Evolutionary conservation across 1,140 invertebrate species (phyloP), one percentile per base, ranked within the genome.

Genomic region (Drepana arcuata): DNA sequence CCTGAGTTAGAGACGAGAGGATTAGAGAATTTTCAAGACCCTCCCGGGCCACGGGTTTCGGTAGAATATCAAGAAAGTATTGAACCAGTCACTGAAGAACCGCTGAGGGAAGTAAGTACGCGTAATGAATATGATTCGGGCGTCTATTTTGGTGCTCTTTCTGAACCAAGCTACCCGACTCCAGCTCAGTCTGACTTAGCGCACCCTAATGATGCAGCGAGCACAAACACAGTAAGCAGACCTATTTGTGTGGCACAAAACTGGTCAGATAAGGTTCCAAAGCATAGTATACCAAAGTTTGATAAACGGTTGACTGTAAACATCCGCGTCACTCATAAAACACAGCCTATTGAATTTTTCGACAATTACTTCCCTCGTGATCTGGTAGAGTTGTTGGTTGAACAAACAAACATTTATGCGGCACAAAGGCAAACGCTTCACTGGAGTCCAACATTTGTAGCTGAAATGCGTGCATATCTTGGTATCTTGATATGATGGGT

Each of bases 381-480:
- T 26, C 34, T 35, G 6, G 14, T 35, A 16, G 23, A 35, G 9
- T 26, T 35, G 14, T 12, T 35, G 13, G 35, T 36, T 16, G 24
- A 36, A 18, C 34, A 36, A 36, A 36, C 34, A 7, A 36, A 36
- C 5, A 6, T 36, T 32, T 39, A 39, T 32, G 37, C 37, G 7
- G 28, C 7, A 11, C 37, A 39, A 27, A 39, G 23, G 11, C 13
- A 32, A 25, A 26, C 21, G 5, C 14, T 15, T 39, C 21, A 25
- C 14, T 41, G 38, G 38, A 41, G 4, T 26, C 38, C 28, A 16
- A 27, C 29, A 32, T 24, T 16, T 16, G 21, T 2, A 32, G 29
- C 28, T 16, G 37, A 39, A 39, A 39, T 39, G 14, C 27, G 27
- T 30, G 35, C 35, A 30, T 38, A 30, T 30, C 27, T 38, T 14